Evolutionary conservation across 2,888 invertebrate genomes (phyloP).

Genomic region (Brachynemurus nebulosus): DNA sequence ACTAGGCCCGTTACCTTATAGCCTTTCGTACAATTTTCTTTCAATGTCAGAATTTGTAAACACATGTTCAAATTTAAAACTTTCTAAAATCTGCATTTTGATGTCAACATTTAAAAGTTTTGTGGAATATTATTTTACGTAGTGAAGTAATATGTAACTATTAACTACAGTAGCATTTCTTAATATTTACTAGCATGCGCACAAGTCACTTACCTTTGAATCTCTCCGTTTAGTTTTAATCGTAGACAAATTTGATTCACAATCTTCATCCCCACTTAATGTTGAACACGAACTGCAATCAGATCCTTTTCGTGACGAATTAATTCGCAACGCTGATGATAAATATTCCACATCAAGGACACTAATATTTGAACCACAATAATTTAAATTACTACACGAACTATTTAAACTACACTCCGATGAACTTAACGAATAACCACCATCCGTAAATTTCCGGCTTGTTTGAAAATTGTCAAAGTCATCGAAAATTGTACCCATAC

Average conservation of each 20-base stretch:
- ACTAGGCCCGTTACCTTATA: too few relatives aligned
- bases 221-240: constrained; percentile 3
- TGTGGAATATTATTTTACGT: too few relatives aligned
- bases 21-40: too few relatives aligned
- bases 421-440: constrained; percentile 27
- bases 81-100: too few relatives aligned
- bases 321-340: too few relatives aligned
- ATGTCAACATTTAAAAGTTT: too few relatives aligned
- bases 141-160: too few relatives aligned
- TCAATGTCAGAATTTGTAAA: too few relatives aligned
- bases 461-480: constrained; percentile 39
- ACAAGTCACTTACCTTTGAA: constrained; percentile 6
- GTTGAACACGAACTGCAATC: constrained; percentile 65
- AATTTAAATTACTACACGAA: constrained; percentile 43
- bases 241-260: background rate
- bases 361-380: constrained; percentile 41
- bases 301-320: constrained; percentile 46
- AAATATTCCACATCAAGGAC: constrained; percentile 41
- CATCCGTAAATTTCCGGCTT: constrained; percentile 18
- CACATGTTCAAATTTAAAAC: too few relatives aligned
- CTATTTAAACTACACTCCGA: constrained; percentile 43
- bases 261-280: constrained; percentile 56
- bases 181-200: background rate
- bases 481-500: constrained; percentile 42
- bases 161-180: too few relatives aligned